Conservation (phyloP, 2,888 invertebrate species). For the Cephonodes hylas region DNA sequence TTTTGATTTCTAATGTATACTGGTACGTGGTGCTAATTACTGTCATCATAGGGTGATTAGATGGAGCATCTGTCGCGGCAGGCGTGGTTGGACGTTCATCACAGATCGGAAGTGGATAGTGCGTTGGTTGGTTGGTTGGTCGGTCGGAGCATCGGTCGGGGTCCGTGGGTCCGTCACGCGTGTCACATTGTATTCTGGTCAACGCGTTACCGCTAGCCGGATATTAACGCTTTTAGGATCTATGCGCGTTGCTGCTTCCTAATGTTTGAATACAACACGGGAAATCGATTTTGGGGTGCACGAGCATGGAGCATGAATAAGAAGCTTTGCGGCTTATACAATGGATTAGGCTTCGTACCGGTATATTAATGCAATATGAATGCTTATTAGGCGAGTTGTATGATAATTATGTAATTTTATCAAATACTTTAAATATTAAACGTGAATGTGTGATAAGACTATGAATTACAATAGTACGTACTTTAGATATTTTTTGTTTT, state of each 20-base stretch:
- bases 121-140: not conserved
- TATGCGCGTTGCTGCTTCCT: slow-evolving; percentile 25
- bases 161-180: slow-evolving; percentile 49
- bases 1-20: not conserved
- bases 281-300: slow-evolving; percentile 7
- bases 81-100: not conserved
- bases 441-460: too few species aligned
- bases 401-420: too few species aligned
- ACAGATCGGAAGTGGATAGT: slow-evolving; percentile 68
- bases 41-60: slow-evolving; percentile 1
- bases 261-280: slow-evolving; percentile 17
- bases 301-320: not conserved
- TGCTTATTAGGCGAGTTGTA: too few species aligned
- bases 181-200: slow-evolving; percentile 55
- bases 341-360: not conserved
- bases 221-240: slow-evolving; percentile 57
- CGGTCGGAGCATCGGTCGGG: too few species aligned
- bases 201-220: slow-evolving; percentile 64
- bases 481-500: too few species aligned
- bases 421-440: too few species aligned
- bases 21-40: not conserved
- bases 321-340: not conserved
- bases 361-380: not conserved
- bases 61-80: slow-evolving; percentile 20
- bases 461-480: too few species aligned